These are phyloP conservation scores for Plecturocebus donacophilus DNA, from an alignment of 2,113 vertebrate genomes.

Conservation along the genomic window DNA sequence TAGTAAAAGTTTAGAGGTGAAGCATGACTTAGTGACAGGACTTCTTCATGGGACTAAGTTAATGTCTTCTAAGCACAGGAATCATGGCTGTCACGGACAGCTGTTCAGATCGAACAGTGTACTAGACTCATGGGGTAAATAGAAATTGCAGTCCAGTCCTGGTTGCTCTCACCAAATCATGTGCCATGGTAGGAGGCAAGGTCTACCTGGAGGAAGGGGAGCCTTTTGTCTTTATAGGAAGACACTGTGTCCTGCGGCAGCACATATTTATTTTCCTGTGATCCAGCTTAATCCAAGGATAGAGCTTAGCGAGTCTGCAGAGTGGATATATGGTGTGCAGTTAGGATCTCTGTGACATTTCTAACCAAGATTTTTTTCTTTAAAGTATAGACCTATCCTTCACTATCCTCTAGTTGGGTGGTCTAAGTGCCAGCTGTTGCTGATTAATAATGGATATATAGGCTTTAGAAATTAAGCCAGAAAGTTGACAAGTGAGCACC, in stretches of 20 bases:
- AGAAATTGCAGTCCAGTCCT: background rate
- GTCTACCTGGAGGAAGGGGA: background rate
- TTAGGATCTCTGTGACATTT: background rate
- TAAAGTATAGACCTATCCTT: background rate
- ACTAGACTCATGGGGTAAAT: background rate
- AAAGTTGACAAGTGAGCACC: background rate
- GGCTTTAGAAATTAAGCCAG: slow-evolving; percentile 19
- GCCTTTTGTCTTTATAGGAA: background rate
- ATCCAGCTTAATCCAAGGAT: background rate
- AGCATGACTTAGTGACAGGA: background rate
- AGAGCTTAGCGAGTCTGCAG: background rate
- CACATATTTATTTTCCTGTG: background rate
- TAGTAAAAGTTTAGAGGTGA: background rate
- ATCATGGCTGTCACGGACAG: background rate
- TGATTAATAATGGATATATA: background rate
- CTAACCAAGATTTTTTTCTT: background rate
- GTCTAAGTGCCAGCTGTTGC: background rate
- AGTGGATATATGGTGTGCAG: background rate
- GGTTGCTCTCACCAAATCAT: background rate
- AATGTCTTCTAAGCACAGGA: background rate
- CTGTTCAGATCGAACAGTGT: background rate
- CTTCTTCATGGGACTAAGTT: background rate
- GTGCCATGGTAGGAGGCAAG: background rate
- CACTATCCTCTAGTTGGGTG: background rate
- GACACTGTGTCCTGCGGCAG: background rate